Conservation (phyloP, 2,888 invertebrate species). For the Dasysyrphus albostriatus region DNA sequence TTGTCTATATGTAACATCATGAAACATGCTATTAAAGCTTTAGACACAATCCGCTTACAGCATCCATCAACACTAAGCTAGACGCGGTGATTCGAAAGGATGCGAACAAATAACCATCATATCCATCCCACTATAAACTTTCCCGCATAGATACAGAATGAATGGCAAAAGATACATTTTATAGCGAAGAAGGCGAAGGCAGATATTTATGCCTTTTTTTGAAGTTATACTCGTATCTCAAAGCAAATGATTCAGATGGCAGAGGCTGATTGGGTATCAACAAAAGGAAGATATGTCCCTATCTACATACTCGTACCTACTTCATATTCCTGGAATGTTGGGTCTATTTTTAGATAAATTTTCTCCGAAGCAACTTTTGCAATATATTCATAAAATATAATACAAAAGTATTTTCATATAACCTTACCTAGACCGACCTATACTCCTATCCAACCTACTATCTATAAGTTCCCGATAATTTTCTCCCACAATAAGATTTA, state of each 20-base stretch:
- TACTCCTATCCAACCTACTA: no score
- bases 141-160: conserved; percentile 1
- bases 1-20: conserved; percentile 27
- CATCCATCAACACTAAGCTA: conserved; percentile 41
- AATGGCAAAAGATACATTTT: conserved; percentile 6
- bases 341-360: conserved; percentile 9
- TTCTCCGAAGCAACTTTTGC: background rate
- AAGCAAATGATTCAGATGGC: conserved; percentile 30
- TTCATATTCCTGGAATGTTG: background rate
- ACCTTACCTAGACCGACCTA: no score
- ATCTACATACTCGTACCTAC: background rate
- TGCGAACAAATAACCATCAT: conserved; percentile 12
- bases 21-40: conserved; percentile 16
- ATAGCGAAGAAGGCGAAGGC: background rate
- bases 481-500: conserved; percentile 15
- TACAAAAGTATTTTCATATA: background rate
- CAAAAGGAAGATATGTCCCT: background rate
- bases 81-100: conserved; percentile 15
- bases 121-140: background rate
- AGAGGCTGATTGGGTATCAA: conserved; percentile 26
- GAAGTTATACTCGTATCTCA: background rate
- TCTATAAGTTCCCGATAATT: background rate
- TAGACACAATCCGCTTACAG: conserved; percentile 27
- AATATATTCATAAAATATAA: background rate
- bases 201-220: conserved; percentile 19